Evolutionary conservation across 1,140 invertebrate genomes (phyloP).

Genomic region (Drosophila mayri): DNA sequence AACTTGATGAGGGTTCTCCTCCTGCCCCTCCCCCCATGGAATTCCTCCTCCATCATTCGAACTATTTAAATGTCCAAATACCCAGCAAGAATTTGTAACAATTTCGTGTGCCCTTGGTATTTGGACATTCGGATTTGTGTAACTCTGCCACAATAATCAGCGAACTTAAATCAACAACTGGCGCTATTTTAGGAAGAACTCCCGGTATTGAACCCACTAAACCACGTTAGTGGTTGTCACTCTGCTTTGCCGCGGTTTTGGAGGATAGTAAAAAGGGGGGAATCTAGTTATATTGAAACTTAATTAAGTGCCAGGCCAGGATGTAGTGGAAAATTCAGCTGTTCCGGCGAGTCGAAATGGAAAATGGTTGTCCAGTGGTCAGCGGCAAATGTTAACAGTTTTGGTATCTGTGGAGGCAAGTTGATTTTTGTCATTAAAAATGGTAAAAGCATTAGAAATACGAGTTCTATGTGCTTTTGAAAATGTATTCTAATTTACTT

Average conservation of each 20-base stretch:
- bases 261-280: constrained; percentile 6
- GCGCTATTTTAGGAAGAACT: constrained; percentile 25
- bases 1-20: constrained; percentile 68
- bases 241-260: constrained; percentile 70
- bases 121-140: constrained; percentile 21
- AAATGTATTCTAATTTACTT: neutral
- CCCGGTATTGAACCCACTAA: constrained; percentile 17
- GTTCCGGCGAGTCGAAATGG: neutral
- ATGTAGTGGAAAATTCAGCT: constrained; percentile 5
- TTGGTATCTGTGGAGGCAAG: constrained; percentile 39
- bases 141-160: constrained; percentile 58
- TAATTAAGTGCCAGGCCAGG: constrained; percentile 65
- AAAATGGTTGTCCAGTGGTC: constrained; percentile 51
- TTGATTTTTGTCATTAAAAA: constrained; percentile 39
- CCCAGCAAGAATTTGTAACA: constrained; percentile 45
- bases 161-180: constrained; percentile 60
- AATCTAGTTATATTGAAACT: constrained; percentile 63
- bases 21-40: constrained; percentile 48
- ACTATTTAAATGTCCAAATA: constrained; percentile 39
- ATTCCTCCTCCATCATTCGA: constrained; percentile 13
- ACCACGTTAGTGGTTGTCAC: constrained; percentile 65
- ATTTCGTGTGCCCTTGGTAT: constrained; percentile 37
- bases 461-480: neutral
- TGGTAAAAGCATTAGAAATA: neutral
- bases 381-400: constrained; percentile 55